A percentile compares a stretch with the other conserved stretches of the same genome.
phyloP scores from a whole-genome alignment of 2,113 vertebrate genomes.

The Zosterops borbonicus region DNA sequence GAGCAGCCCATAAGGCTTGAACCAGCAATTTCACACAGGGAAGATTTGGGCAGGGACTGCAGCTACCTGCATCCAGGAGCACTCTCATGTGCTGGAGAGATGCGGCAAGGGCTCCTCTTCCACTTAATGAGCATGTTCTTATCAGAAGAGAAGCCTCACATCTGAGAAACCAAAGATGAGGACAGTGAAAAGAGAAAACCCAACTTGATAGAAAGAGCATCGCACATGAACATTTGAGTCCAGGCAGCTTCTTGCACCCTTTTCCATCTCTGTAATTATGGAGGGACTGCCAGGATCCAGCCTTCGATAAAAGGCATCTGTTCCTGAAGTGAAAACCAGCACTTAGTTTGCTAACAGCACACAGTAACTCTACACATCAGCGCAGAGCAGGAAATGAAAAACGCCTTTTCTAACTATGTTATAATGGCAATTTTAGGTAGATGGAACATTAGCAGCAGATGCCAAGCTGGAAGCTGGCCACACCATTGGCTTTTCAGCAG shows the following conservation, averaged over 20 bases:
- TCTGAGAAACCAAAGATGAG: not conserved
- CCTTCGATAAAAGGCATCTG: constrained; percentile 29
- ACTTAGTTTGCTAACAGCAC: constrained; percentile 6
- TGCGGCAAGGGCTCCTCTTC: not conserved
- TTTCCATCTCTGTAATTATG: not conserved
- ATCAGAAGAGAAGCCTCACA: not conserved
- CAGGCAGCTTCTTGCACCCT: not conserved
- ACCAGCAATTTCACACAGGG: not conserved
- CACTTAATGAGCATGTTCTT: rapidly evolving
- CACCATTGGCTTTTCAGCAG: constrained; percentile 20
- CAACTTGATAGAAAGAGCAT: not conserved
- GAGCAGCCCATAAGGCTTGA: not conserved
- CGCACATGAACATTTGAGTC: not conserved
- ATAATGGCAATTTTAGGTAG: constrained; percentile 54
- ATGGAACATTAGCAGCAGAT: constrained; percentile 28
- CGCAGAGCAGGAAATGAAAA: constrained; percentile 47
- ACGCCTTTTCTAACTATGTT: constrained; percentile 31
- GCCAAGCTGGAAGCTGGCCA: constrained; percentile 57
- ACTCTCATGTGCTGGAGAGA: not conserved
- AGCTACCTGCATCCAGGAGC: not conserved
- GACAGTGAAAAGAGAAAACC: not conserved
- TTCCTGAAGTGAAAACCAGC: constrained; percentile 15
- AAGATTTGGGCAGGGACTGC: not conserved
- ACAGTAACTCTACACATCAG: constrained; percentile 21
- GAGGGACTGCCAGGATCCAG: not conserved